Conservation (phyloP, 2,888 invertebrate genomes). For the Ecdyonurus torrentis region DNA sequence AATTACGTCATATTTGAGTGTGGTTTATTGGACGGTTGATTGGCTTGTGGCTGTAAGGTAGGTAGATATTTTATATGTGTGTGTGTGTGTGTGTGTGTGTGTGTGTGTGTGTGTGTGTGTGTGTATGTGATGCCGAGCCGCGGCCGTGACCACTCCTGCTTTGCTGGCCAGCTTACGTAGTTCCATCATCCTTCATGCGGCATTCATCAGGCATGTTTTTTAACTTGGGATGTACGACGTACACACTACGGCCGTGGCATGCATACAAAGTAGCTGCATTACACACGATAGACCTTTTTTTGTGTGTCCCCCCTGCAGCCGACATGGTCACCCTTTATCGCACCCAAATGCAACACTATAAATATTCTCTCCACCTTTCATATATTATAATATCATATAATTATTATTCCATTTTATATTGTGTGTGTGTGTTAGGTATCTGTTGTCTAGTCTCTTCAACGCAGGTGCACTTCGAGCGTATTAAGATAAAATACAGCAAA, state of each 20-base stretch:
- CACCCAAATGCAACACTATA: no score
- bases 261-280: neutral
- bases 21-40: neutral
- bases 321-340: neutral
- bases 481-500: no score
- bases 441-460: no score
- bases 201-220: neutral
- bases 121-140: neutral
- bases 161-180: neutral
- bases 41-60: neutral
- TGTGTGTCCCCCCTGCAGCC: neutral
- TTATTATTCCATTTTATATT: no score
- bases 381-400: neutral
- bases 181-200: no score
- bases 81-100: no score
- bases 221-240: neutral
- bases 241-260: neutral
- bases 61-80: no score
- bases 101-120: no score
- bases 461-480: no score
- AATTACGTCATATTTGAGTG: no score
- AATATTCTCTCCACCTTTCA: neutral
- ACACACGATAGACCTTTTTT: neutral
- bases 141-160: neutral
- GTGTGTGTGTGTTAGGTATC: no score